Conservation (phyloP, 1,140 invertebrate genomes). For the Tribolium madens region DNA sequence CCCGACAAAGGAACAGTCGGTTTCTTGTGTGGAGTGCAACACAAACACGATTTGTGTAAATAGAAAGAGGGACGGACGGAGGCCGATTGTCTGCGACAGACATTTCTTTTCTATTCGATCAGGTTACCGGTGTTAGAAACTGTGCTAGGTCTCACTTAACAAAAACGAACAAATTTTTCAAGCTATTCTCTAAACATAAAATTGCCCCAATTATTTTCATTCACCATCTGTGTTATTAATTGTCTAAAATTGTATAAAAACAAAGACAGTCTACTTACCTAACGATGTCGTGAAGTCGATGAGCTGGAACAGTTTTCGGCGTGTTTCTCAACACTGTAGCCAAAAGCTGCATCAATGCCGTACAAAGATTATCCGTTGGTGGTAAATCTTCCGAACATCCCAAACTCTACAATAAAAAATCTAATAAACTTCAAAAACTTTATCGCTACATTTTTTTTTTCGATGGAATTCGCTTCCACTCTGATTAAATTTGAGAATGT, state of each 20-base stretch:
- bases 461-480: not conserved
- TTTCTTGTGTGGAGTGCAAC: slow-evolving; percentile 54
- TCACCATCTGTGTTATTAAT: no score
- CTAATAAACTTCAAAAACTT: not conserved
- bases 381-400: slow-evolving; percentile 58
- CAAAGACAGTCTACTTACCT: slow-evolving; percentile 63
- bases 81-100: slow-evolving; percentile 31
- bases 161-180: no score
- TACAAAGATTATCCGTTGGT: slow-evolving; percentile 63
- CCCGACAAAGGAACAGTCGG: slow-evolving; percentile 42
- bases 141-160: not conserved
- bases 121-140: slow-evolving; percentile 31
- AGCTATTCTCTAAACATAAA: no score
- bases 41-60: slow-evolving; percentile 56
- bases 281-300: slow-evolving; percentile 66
- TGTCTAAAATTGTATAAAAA: no score
- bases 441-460: not conserved
- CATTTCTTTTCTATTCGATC: slow-evolving; percentile 21
- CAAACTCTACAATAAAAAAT: slow-evolving; percentile 54
- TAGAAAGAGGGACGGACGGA: slow-evolving; percentile 37
- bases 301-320: slow-evolving; percentile 54
- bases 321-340: slow-evolving; percentile 63
- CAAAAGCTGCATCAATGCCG: slow-evolving; percentile 65
- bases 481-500: slow-evolving; percentile 28
- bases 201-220: no score